phyloP scores from a whole-genome alignment of 2,888 invertebrate species.

The Cistogaster globosa region DNA sequence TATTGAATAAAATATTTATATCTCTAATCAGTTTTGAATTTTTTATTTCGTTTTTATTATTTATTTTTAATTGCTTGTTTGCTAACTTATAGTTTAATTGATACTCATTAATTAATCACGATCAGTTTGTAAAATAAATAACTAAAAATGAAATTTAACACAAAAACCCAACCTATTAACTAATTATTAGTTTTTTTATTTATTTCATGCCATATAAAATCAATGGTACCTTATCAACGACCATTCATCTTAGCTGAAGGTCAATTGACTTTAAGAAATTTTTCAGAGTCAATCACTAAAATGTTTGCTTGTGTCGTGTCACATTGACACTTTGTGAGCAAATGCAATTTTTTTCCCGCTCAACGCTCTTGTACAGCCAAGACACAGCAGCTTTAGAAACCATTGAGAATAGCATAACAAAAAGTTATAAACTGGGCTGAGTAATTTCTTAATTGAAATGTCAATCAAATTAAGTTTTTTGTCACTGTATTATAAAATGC shows the following conservation, averaged over 20 bases:
- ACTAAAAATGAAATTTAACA: constrained; percentile 12
- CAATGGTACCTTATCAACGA: constrained; percentile 56
- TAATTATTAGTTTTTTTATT: too few relatives aligned
- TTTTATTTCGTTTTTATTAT: constrained; percentile 18
- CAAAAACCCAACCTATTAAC: constrained; percentile 60
- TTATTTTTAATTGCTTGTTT: constrained; percentile 47
- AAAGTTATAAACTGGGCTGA: constrained; percentile 71
- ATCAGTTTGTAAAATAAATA: constrained; percentile 59
- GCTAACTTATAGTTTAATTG: constrained; percentile 48
- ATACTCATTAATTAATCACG: constrained; percentile 71
- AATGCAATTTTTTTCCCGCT: constrained; percentile 34
- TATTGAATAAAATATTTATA: constrained; percentile 29
- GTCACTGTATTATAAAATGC: background rate
- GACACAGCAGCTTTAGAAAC: constrained; percentile 29
- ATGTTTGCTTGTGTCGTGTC: constrained; percentile 40
- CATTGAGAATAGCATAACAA: background rate
- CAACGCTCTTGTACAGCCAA: constrained; percentile 1
- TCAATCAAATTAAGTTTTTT: constrained; percentile 75
- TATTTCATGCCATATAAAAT: constrained; percentile 23
- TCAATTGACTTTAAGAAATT: constrained; percentile 66
- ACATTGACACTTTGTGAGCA: constrained; percentile 55
- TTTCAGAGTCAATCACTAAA: constrained; percentile 67
- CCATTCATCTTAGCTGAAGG: constrained; percentile 67
- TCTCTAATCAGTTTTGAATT: constrained; percentile 36
- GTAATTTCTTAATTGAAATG: constrained; percentile 81